Conservation (phyloP, 2,888 invertebrate genomes). For the Physocephala rufipes region DNA sequence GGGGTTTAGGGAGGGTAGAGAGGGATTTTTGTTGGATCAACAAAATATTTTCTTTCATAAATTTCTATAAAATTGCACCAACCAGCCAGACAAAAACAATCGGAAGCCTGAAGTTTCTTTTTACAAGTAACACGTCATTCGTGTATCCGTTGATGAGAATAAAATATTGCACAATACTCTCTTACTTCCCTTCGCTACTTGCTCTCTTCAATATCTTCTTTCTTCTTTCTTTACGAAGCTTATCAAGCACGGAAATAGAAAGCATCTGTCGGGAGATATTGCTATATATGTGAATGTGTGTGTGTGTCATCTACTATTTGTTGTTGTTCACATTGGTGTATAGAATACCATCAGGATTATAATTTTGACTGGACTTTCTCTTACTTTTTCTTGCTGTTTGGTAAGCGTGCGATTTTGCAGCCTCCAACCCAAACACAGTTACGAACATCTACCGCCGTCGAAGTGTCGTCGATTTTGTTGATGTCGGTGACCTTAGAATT, state of each 20-base stretch:
- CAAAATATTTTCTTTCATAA: too few species aligned
- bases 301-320: conserved; percentile 11
- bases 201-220: too few species aligned
- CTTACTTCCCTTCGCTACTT: background rate
- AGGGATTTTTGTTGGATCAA: too few species aligned
- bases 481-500: conserved; percentile 53
- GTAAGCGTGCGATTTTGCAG: conserved; percentile 5
- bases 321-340: too few species aligned
- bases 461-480: conserved; percentile 38
- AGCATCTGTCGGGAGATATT: background rate
- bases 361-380: too few species aligned
- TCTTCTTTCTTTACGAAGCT: too few species aligned
- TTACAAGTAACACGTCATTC: conserved; percentile 10
- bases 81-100: too few species aligned
- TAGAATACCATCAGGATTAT: too few species aligned
- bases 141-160: conserved; percentile 16
- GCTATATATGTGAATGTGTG: conserved; percentile 18
- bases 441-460: conserved; percentile 42
- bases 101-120: background rate
- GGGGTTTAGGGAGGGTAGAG: background rate
- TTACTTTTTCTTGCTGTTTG: background rate
- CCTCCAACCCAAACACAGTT: conserved; percentile 6
- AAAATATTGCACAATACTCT: conserved; percentile 17
- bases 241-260: background rate
- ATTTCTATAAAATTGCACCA: too few species aligned